A percentile compares a stretch with the other conserved stretches of the same genome.
Conservation (phyloP, 2,888 invertebrate genomes). For the Melanchra persicariae region DNA sequence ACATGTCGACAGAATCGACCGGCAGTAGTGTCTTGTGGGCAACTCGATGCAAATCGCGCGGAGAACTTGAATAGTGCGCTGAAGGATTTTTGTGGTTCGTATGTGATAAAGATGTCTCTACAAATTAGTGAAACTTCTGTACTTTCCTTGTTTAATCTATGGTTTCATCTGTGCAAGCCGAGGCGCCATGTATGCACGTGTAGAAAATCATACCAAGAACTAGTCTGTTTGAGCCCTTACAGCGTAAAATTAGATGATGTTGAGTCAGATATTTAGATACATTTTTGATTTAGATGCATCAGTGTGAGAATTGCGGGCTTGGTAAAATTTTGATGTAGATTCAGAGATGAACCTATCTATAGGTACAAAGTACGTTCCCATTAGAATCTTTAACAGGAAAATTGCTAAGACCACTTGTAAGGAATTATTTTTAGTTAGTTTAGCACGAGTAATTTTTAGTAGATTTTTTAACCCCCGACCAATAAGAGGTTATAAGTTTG, state of each 20-base stretch:
- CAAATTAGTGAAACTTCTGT: slow-evolving; percentile 21
- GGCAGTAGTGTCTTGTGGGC: no score
- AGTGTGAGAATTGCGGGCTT: slow-evolving; percentile 46
- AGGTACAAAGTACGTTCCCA: neutral
- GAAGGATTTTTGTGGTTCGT: no score
- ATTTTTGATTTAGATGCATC: slow-evolving; percentile 38
- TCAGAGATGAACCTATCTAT: no score
- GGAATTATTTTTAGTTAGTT: no score
- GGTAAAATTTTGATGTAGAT: slow-evolving; percentile 17
- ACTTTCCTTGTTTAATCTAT: neutral
- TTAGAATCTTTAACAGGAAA: neutral
- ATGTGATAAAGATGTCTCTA: no score
- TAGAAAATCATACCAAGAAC: slow-evolving; percentile 47
- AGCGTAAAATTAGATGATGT: slow-evolving; percentile 47
- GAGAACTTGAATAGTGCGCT: no score
- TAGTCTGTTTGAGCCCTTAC: slow-evolving; percentile 48
- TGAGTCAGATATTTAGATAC: slow-evolving; percentile 48
- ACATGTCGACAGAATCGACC: no score
- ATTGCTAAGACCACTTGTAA: no score
- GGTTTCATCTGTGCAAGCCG: slow-evolving; percentile 11
- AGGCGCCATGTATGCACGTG: slow-evolving; percentile 57
- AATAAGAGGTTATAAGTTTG: no score
- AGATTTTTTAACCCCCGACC: no score
- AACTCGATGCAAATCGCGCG: no score
- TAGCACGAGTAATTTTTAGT: no score